phyloP scores from a whole-genome alignment of 53 echinoderm and acorn worm species.

The Glandiceps talaboti region DNA sequence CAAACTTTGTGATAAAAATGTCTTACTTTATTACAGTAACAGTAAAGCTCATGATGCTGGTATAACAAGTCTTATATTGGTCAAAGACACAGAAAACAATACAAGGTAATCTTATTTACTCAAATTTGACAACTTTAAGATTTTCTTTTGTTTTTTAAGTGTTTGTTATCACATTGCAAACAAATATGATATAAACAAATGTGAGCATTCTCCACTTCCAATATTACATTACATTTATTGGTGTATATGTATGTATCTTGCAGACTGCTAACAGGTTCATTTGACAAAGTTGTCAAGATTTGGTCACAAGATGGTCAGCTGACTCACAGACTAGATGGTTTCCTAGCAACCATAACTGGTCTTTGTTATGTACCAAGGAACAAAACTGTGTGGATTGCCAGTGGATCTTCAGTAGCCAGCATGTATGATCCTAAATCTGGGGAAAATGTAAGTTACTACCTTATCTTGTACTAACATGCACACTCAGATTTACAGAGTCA shows the following conservation, averaged over 20 bases:
- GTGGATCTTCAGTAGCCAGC: conserved; percentile 55
- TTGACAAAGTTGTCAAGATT: conserved; percentile 96
- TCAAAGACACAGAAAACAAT: conserved; percentile 91
- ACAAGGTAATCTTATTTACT: too few species aligned
- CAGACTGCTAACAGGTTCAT: conserved; percentile 93
- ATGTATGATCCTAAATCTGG: conserved; percentile 91
- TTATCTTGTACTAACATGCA: neutral
- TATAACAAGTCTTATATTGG: conserved; percentile 65
- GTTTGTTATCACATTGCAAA: too few species aligned
- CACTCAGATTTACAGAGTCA: too few species aligned
- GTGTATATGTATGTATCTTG: too few species aligned
- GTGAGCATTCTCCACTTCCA: too few species aligned
- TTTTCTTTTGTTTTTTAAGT: too few species aligned
- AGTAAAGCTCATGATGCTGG: conserved; percentile 97
- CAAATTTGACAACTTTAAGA: too few species aligned
- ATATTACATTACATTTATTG: too few species aligned
- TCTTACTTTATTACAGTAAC: too few species aligned
- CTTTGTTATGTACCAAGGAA: conserved; percentile 90
- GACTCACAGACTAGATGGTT: conserved; percentile 90
- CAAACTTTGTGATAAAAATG: too few species aligned
- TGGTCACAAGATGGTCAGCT: conserved; percentile 98
- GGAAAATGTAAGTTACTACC: conserved; percentile 71
- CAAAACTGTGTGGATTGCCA: conserved; percentile 91
- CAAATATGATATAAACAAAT: too few species aligned
- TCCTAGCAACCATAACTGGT: conserved; percentile 76